phyloP scores from a whole-genome alignment of 2,113 vertebrate genomes.

The Gorilla gorilla region DNA sequence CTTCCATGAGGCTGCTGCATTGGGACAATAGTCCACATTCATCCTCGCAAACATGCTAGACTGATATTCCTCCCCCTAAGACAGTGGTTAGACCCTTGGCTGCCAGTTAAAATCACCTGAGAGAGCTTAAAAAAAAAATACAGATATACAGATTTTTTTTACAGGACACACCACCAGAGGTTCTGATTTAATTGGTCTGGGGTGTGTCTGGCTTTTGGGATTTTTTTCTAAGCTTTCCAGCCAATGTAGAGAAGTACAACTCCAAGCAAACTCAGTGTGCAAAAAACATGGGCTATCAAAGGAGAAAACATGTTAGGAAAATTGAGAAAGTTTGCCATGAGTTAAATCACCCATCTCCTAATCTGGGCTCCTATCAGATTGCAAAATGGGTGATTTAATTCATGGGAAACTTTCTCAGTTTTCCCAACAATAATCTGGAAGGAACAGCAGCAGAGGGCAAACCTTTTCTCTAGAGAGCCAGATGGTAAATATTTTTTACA shows the following conservation, averaged over 20 bases:
- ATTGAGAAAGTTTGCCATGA: not conserved
- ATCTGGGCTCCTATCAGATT: too few species aligned
- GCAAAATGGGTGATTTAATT: not conserved
- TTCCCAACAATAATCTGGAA: not conserved
- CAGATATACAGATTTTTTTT: not conserved
- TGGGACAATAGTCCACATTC: not conserved
- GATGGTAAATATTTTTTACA: slow-evolving; percentile 5
- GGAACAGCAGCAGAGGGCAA: not conserved
- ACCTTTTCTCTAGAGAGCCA: not conserved
- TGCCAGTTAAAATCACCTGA: not conserved
- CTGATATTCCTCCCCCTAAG: not conserved
- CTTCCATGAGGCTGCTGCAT: not conserved
- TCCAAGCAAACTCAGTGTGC: not conserved
- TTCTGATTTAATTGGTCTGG: not conserved
- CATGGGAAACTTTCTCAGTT: not conserved
- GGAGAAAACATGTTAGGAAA: not conserved
- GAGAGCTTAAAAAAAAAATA: not conserved
- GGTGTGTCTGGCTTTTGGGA: not conserved
- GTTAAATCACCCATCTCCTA: not conserved
- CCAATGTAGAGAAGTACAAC: not conserved
- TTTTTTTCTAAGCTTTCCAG: not conserved
- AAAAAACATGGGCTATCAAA: not conserved
- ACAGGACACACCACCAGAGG: not conserved
- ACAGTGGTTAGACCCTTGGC: not conserved
- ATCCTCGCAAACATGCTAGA: not conserved